phyloP scores from a whole-genome alignment of 2,888 invertebrate genomes.

The Limnephilus auricula region DNA sequence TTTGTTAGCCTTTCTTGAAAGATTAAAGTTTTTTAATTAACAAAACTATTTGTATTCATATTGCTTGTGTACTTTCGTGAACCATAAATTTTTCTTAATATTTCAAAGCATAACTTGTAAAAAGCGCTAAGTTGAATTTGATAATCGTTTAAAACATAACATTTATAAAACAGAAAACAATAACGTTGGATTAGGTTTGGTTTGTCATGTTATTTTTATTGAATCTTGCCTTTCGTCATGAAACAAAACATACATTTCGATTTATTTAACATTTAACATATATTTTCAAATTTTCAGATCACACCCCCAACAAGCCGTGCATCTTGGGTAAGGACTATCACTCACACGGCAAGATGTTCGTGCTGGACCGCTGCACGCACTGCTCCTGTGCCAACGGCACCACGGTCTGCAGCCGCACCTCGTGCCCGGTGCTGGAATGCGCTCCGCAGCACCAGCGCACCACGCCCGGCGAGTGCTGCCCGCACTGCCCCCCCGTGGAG shows the following conservation, averaged over 20 bases:
- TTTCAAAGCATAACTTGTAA: too few relatives aligned
- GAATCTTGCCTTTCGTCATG: not conserved
- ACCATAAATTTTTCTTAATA: too few relatives aligned
- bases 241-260: not conserved
- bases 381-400: slow-evolving; percentile 91
- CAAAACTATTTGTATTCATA: too few relatives aligned
- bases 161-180: not conserved
- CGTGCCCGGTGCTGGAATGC: slow-evolving; percentile 95
- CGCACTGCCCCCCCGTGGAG: slow-evolving; percentile 84
- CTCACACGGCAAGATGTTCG: slow-evolving; percentile 80
- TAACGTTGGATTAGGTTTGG: not conserved
- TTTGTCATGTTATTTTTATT: not conserved
- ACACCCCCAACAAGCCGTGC: slow-evolving; percentile 76
- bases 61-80: too few relatives aligned
- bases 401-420: slow-evolving; percentile 86
- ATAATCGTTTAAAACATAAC: not conserved
- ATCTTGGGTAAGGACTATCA: slow-evolving; percentile 84
- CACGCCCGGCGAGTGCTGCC: slow-evolving; percentile 85
- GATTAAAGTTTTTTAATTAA: too few relatives aligned
- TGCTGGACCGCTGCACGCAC: slow-evolving; percentile 87
- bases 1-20: too few relatives aligned
- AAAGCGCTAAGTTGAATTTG: too few relatives aligned
- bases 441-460: slow-evolving; percentile 83
- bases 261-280: not conserved
- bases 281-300: slow-evolving; percentile 58